Evolutionary conservation across 2,797 vertebrate genomes (phyloP).

Genomic region (Mormyrus hasselquistii): DNA sequence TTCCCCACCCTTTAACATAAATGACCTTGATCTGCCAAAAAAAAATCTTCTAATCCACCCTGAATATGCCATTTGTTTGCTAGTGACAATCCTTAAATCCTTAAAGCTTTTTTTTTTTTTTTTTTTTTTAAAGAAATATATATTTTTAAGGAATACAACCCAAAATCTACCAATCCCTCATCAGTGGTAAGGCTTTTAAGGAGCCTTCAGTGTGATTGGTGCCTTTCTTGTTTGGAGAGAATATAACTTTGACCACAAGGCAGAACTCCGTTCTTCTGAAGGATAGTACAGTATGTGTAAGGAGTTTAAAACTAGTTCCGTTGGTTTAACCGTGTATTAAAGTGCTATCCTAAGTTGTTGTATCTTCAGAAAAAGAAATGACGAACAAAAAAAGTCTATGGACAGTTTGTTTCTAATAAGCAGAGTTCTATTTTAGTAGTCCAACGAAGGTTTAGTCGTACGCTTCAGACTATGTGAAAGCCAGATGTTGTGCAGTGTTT

Average conservation of each 20-base stretch:
- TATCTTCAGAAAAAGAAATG: conserved; percentile 74
- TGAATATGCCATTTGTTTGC: conserved; percentile 32
- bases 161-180: conserved; percentile 34
- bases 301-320: conserved; percentile 77
- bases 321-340: conserved; percentile 91
- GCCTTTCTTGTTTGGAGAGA: conserved; percentile 74
- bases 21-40: background rate
- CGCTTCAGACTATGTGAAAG: conserved; percentile 97
- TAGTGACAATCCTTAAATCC: conserved; percentile 56
- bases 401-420: conserved; percentile 88
- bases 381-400: conserved; percentile 65
- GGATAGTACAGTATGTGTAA: conserved; percentile 87
- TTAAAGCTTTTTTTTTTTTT: background rate
- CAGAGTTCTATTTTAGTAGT: conserved; percentile 99
- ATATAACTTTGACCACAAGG: conserved; percentile 73
- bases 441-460: conserved; percentile 96
- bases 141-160: conserved; percentile 30
- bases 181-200: background rate
- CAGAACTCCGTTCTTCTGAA: conserved; percentile 69
- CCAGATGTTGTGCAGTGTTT: conserved; percentile 89
- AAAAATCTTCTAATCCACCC: conserved; percentile 1
- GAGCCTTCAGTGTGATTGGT: conserved; percentile 36
- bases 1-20: background rate
- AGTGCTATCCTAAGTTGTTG: conserved; percentile 86
- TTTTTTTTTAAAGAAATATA: conserved; percentile 9